Evolutionary conservation across 2,888 invertebrate species (phyloP).

Genomic region (Himalopsyche kuldschensis): DNA sequence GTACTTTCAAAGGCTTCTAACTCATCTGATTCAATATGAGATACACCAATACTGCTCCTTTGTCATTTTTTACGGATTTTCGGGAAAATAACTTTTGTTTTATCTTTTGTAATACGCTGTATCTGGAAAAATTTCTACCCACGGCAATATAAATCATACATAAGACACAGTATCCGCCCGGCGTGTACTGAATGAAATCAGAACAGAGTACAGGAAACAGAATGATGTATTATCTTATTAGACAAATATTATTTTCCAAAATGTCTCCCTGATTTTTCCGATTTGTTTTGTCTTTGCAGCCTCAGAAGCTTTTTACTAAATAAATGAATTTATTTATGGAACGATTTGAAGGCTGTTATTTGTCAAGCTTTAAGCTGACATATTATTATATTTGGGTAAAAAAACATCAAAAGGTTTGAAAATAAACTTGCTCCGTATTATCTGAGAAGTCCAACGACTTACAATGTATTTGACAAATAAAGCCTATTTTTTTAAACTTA

Average conservation of each 20-base stretch:
- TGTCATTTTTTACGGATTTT: conserved; percentile 13
- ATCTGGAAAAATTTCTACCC: not conserved
- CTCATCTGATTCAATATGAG: conserved; percentile 3
- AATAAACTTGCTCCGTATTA: too few relatives aligned
- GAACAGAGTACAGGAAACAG: conserved; percentile 15
- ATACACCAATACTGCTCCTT: conserved; percentile 12
- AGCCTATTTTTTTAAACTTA: too few relatives aligned
- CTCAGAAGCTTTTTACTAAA: not conserved
- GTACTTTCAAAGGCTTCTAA: not conserved
- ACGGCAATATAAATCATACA: conserved; percentile 21
- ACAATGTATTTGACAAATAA: too few relatives aligned
- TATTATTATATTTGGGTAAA: too few relatives aligned
- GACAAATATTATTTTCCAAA: conserved; percentile 9
- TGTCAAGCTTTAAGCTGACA: too few relatives aligned
- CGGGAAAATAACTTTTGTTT: not conserved
- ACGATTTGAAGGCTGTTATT: too few relatives aligned
- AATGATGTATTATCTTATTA: conserved; percentile 25
- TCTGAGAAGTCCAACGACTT: too few relatives aligned
- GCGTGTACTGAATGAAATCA: conserved; percentile 21
- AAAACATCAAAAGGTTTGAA: too few relatives aligned
- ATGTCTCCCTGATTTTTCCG: not conserved
- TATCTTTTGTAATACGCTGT: not conserved
- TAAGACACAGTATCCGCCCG: conserved; percentile 18
- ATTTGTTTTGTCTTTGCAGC: not conserved
- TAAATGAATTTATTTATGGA: not conserved